Percentiles rank a stretch among this genome's conserved stretches.
These are phyloP conservation scores for Paramacrobiotus metropolitanus DNA, from an alignment of 1,140 invertebrate genomes.

Conservation along the genomic window DNA sequence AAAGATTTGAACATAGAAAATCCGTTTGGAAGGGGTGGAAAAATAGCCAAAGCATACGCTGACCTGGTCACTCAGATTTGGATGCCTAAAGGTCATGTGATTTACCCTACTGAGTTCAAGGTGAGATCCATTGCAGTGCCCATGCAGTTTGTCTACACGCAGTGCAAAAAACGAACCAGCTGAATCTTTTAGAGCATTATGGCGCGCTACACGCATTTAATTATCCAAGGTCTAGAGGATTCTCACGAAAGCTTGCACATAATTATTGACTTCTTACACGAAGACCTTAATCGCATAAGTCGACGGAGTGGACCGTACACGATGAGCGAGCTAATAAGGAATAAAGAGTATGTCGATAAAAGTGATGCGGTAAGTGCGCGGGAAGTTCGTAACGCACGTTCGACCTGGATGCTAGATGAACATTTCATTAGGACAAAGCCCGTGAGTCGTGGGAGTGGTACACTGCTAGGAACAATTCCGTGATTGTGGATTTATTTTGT, in stretches of 20 bases:
- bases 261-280: constrained; percentile 37
- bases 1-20: constrained; percentile 35
- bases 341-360: too few relatives aligned
- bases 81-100: too few relatives aligned
- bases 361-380: too few relatives aligned
- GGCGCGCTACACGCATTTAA: constrained; percentile 33
- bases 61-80: constrained; percentile 35
- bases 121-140: too few relatives aligned
- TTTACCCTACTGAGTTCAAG: too few relatives aligned
- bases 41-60: constrained; percentile 34
- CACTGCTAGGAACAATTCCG: constrained; percentile 34
- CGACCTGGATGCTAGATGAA: too few relatives aligned
- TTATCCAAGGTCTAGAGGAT: constrained; percentile 33
- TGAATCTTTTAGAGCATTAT: constrained; percentile 30
- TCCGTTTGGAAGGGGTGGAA: constrained; percentile 35
- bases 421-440: too few relatives aligned
- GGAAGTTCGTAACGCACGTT: too few relatives aligned
- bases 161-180: too few relatives aligned
- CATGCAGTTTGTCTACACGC: too few relatives aligned
- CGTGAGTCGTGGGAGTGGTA: constrained; percentile 36
- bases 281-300: constrained; percentile 37
- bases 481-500: constrained; percentile 39
- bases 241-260: constrained; percentile 37
- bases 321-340: too few relatives aligned
- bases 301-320: too few relatives aligned